Evolutionary conservation across 2,888 invertebrate genomes (phyloP).

Genomic region (Ophion slaviceki): DNA sequence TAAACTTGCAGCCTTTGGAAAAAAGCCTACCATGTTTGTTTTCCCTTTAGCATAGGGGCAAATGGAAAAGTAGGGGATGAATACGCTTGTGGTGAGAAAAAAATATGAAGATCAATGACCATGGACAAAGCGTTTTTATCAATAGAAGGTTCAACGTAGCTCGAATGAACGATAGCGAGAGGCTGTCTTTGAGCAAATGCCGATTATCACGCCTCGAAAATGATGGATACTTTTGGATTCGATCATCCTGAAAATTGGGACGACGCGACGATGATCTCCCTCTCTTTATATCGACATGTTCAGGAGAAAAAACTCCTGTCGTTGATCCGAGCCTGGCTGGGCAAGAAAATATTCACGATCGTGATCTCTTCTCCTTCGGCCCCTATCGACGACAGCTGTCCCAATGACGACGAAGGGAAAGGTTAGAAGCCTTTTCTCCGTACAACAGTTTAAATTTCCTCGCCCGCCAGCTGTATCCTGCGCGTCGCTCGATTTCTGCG

Average conservation of each 20-base stretch:
- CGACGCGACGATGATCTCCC: conserved; percentile 30
- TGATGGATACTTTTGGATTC: conserved; percentile 54
- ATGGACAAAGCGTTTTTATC: neutral
- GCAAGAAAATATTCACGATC: conserved; percentile 51
- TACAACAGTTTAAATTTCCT: conserved; percentile 51
- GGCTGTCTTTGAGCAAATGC: conserved; percentile 10
- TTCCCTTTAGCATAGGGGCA: too few relatives aligned
- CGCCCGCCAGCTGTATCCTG: conserved; percentile 50
- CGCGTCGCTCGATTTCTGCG: conserved; percentile 22
- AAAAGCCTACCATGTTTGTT: too few relatives aligned
- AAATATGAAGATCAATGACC: neutral
- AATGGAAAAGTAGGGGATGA: too few relatives aligned
- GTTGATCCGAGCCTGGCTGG: neutral
- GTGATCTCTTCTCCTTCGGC: conserved; percentile 2
- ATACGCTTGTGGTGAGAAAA: too few relatives aligned
- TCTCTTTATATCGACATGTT: conserved; percentile 18
- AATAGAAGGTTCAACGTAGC: conserved; percentile 12
- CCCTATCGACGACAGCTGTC: conserved; percentile 61
- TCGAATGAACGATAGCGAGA: conserved; percentile 11
- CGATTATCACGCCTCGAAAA: conserved; percentile 52
- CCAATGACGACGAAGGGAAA: conserved; percentile 55
- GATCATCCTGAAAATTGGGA: conserved; percentile 48
- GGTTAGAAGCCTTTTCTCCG: conserved; percentile 11
- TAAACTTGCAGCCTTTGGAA: too few relatives aligned
- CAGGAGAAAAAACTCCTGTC: neutral